Percentiles rank a stretch among this genome's conserved stretches.
phyloP scores from a whole-genome alignment of 2,888 invertebrate genomes.

The Mesopsocus fuscifrons region DNA sequence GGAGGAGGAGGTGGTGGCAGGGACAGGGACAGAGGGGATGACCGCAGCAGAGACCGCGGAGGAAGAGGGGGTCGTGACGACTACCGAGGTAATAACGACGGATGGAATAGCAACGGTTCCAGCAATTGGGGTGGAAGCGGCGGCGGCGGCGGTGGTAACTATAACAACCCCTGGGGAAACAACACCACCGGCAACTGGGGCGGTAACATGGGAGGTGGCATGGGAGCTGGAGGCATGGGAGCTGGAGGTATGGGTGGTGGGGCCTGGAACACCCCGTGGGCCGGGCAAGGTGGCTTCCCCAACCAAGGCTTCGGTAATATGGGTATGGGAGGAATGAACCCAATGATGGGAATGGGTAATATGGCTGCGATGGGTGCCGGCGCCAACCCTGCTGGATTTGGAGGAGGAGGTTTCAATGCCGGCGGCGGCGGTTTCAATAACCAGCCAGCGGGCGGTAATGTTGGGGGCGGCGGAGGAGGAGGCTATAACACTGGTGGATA shows the following conservation, averaged over 20 bases:
- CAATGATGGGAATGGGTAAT: conserved; percentile 4
- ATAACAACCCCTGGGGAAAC: neutral
- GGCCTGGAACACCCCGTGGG: neutral
- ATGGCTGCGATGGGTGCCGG: neutral
- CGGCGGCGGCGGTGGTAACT: neutral
- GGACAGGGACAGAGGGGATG: neutral
- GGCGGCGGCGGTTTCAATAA: neutral
- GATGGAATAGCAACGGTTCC: neutral
- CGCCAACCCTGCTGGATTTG: neutral
- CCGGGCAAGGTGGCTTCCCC: neutral
- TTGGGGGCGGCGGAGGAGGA: too few species aligned
- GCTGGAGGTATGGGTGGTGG: neutral
- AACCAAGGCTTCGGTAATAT: neutral
- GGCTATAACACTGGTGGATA: too few species aligned
- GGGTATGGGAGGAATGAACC: conserved; percentile 3
- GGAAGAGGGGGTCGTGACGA: neutral
- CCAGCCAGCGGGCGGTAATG: neutral
- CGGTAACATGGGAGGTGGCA: neutral
- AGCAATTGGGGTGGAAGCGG: neutral
- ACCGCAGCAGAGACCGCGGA: neutral
- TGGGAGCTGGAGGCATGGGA: neutral
- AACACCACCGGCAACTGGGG: too few species aligned
- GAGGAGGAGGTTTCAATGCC: neutral
- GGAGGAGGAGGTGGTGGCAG: conserved; percentile 3
- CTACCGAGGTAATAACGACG: neutral